These are phyloP conservation scores for Callitettix versicolor DNA, from an alignment of 1,140 invertebrate genomes.

Conservation along the genomic window DNA sequence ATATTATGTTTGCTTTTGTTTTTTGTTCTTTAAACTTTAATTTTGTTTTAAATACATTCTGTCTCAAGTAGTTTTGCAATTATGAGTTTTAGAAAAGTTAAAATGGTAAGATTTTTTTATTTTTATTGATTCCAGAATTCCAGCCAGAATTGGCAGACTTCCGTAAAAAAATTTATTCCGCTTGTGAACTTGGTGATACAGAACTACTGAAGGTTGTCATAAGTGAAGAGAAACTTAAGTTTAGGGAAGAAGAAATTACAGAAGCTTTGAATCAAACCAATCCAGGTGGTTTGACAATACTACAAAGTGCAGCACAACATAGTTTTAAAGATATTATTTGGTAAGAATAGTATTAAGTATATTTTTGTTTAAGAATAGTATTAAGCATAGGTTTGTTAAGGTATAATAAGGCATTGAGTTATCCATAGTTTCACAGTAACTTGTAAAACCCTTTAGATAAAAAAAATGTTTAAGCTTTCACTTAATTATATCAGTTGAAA, in stretches of 20 bases:
- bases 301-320: slow-evolving; percentile 3
- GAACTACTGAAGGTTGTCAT: slow-evolving; percentile 25
- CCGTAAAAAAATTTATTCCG: slow-evolving; percentile 15
- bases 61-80: too few relatives aligned
- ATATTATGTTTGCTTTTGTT: background rate
- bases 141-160: slow-evolving; percentile 26
- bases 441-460: too few relatives aligned
- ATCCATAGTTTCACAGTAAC: too few relatives aligned
- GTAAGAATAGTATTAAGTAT: too few relatives aligned
- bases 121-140: slow-evolving; percentile 25
- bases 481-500: too few relatives aligned
- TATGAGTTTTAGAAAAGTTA: too few relatives aligned
- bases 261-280: slow-evolving; percentile 21
- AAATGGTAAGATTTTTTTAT: background rate
- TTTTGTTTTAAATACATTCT: background rate
- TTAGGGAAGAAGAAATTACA: slow-evolving; percentile 4
- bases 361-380: too few relatives aligned
- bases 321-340: slow-evolving; percentile 13
- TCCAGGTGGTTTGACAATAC: slow-evolving; percentile 1
- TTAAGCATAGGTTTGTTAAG: too few relatives aligned
- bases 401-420: too few relatives aligned
- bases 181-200: slow-evolving; percentile 11
- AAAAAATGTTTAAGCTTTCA: too few relatives aligned
- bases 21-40: background rate
- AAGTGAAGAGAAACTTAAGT: background rate